A percentile compares a stretch with the other conserved stretches of the same genome.
Evolutionary conservation across 2,888 invertebrate genomes (phyloP).

Genomic region (Epistrophe grossulariae): DNA sequence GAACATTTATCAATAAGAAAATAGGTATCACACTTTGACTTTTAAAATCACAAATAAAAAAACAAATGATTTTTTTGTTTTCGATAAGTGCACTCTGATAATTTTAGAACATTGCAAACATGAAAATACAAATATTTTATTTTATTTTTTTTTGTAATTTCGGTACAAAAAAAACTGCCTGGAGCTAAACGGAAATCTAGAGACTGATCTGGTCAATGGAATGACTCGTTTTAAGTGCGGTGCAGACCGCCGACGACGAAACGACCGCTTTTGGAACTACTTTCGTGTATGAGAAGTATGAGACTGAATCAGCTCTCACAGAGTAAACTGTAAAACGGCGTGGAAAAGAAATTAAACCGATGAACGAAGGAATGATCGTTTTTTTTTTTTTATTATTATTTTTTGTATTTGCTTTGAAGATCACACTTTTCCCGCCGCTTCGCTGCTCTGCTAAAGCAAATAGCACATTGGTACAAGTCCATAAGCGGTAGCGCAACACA

Average conservation of each 20-base stretch:
- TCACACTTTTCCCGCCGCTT: constrained; percentile 23
- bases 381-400: neutral
- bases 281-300: constrained; percentile 44
- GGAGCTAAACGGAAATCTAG: constrained; percentile 24
- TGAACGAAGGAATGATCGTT: constrained; percentile 29
- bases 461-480: neutral
- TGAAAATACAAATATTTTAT: constrained; percentile 6
- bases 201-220: constrained; percentile 43
- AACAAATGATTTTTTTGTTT: constrained; percentile 5
- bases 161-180: neutral
- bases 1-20: constrained; percentile 29
- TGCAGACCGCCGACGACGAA: constrained; percentile 51
- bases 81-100: neutral
- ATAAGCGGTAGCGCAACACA: constrained; percentile 14
- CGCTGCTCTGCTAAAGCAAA: neutral
- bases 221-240: constrained; percentile 43
- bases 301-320: constrained; percentile 51
- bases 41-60: neutral
- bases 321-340: constrained; percentile 45
- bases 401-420: constrained; percentile 29
- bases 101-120: constrained; percentile 23
- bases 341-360: constrained; percentile 50
- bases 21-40: constrained; percentile 17
- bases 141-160: constrained; percentile 1
- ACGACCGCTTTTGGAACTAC: constrained; percentile 55